Percentiles rank a stretch among this genome's conserved stretches.
These are phyloP conservation scores for Hetaerina titia DNA, from an alignment of 2,888 invertebrate species.

Conservation along the genomic window DNA sequence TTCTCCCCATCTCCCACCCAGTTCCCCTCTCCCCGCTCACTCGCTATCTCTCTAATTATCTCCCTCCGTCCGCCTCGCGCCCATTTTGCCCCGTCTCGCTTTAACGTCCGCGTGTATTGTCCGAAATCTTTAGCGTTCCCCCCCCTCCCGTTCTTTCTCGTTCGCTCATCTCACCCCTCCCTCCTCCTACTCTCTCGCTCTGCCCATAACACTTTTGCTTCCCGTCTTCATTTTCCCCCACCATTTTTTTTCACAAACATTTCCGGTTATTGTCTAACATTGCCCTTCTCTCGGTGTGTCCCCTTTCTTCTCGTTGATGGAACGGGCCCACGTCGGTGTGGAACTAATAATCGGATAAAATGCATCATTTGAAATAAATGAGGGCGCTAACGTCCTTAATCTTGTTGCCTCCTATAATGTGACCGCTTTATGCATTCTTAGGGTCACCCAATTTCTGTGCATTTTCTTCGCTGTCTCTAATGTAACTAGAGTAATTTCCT, in stretches of 20 bases:
- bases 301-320: neutral
- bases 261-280: too few species aligned
- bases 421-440: neutral
- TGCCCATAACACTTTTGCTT: neutral
- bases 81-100: neutral
- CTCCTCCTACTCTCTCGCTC: neutral
- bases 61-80: neutral
- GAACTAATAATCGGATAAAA: neutral
- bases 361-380: neutral
- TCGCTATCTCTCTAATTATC: conserved; percentile 46
- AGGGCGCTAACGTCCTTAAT: neutral
- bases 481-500: too few species aligned
- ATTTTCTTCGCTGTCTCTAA: too few species aligned
- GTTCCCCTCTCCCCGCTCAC: neutral
- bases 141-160: neutral
- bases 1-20: neutral
- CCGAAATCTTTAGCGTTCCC: neutral
- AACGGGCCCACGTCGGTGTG: neutral
- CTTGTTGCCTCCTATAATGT: neutral
- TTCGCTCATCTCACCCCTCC: neutral
- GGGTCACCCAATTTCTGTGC: too few species aligned
- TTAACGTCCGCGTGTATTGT: neutral
- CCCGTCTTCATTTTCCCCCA: neutral
- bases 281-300: neutral
- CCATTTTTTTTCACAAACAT: neutral